phyloP scores from a whole-genome alignment of 2,888 invertebrate genomes.

The Tethea ocularis region DNA sequence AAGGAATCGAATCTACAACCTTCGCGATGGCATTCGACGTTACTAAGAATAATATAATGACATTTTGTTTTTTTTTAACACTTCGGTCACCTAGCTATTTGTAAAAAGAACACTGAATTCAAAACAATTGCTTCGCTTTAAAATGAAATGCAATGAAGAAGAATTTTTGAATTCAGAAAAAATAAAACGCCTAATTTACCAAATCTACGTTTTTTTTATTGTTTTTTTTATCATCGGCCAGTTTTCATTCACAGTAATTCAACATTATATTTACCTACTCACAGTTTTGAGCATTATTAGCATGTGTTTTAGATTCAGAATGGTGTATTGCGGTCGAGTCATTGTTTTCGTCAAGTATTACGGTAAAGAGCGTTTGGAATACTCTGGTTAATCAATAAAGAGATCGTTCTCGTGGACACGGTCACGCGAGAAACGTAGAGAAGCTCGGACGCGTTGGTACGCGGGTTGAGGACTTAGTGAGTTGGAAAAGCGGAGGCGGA shows the following conservation, averaged over 20 bases:
- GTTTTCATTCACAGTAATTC: slow-evolving; percentile 1
- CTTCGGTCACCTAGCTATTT: background rate
- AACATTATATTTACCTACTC: background rate
- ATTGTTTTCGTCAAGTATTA: slow-evolving; percentile 51
- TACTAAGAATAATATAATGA: no score
- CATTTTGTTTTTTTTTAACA: no score
- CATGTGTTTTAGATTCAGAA: slow-evolving; percentile 8
- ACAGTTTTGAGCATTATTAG: slow-evolving; percentile 12
- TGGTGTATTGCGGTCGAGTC: slow-evolving; percentile 8
- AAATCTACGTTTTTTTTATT: background rate
- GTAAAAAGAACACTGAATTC: background rate
- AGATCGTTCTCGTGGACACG: slow-evolving; percentile 71
- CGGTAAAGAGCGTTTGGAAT: slow-evolving; percentile 48
- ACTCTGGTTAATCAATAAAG: slow-evolving; percentile 79
- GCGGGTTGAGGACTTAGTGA: slow-evolving; percentile 42
- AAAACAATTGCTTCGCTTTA: background rate
- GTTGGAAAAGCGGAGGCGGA: slow-evolving; percentile 26
- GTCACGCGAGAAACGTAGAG: slow-evolving; percentile 65
- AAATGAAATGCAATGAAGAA: background rate
- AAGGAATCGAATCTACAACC: no score
- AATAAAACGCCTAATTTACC: background rate
- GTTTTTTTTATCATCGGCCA: slow-evolving; percentile 2
- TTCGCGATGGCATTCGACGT: no score
- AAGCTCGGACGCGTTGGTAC: slow-evolving; percentile 74
- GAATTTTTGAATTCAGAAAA: background rate